phyloP scores from a whole-genome alignment of 92 coral and sea anemone genomes.

The Plumapathes pennacea region DNA sequence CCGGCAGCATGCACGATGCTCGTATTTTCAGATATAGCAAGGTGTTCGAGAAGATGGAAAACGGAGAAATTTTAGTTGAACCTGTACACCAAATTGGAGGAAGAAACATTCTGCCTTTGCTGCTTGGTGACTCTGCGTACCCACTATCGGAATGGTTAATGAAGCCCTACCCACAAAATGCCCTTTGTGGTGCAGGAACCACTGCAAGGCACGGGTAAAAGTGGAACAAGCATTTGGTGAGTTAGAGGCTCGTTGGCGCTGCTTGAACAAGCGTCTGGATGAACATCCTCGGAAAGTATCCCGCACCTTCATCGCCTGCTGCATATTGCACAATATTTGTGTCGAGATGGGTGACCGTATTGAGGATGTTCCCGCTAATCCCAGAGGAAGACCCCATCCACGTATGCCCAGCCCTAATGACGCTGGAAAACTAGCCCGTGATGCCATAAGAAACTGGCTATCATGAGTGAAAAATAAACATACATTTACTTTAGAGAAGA shows the following conservation, averaged over 20 bases:
- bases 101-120: not conserved
- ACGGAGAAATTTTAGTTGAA: not conserved
- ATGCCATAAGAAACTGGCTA: too few species aligned
- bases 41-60: too few species aligned
- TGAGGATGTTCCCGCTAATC: not conserved
- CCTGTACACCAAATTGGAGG: not conserved
- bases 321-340: constrained; percentile 12
- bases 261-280: constrained; percentile 1
- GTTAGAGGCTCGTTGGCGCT: constrained; percentile 1
- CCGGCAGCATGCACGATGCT: too few species aligned
- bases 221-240: constrained; percentile 1
- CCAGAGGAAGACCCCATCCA: not conserved
- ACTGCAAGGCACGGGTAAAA: not conserved
- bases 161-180: not conserved
- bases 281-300: not conserved
- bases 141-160: not conserved
- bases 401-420: not conserved
- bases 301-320: constrained; percentile 17
- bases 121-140: not conserved
- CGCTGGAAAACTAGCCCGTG: too few species aligned
- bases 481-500: too few species aligned
- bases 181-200: not conserved
- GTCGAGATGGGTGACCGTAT: not conserved
- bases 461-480: too few species aligned
- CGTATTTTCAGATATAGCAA: too few species aligned